Conservation (phyloP, 2,888 invertebrate genomes). For the Drosophila meridionalis region DNA sequence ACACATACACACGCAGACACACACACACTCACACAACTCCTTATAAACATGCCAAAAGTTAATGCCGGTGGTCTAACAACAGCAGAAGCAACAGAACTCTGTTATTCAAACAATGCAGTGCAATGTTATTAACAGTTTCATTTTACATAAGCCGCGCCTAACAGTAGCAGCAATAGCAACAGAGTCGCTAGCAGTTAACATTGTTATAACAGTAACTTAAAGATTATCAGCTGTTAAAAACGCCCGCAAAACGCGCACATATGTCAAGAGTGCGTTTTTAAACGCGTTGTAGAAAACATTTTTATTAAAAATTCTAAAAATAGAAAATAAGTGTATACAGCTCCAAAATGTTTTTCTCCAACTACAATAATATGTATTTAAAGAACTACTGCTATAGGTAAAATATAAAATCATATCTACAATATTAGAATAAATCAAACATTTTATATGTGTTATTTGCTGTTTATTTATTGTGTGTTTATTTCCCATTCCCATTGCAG, state of each 20-base stretch:
- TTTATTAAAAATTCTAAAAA: background rate
- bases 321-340: background rate
- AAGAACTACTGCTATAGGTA: conserved; percentile 83
- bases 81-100: conserved; percentile 29
- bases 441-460: background rate
- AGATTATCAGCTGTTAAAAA: conserved; percentile 17
- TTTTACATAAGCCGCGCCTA: conserved; percentile 33
- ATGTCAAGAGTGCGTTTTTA: conserved; percentile 32
- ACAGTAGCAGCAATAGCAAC: conserved; percentile 29
- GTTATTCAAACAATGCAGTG: conserved; percentile 55
- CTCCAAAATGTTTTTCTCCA: conserved; percentile 80
- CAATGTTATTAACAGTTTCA: conserved; percentile 60
- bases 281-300: conserved; percentile 15
- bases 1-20: conserved; percentile 7
- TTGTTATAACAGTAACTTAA: conserved; percentile 25
- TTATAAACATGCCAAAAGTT: conserved; percentile 36
- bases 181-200: background rate
- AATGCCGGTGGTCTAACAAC: conserved; percentile 57
- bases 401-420: conserved; percentile 15
- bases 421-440: background rate
- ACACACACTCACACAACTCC: conserved; percentile 13
- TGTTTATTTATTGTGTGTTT: background rate
- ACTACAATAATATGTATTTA: conserved; percentile 83
- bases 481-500: conserved; percentile 56
- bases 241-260: conserved; percentile 44